Percentiles rank a stretch among this genome's conserved stretches.
phyloP scores from a whole-genome alignment of 2,888 invertebrate genomes.

The Aquatica leii region DNA sequence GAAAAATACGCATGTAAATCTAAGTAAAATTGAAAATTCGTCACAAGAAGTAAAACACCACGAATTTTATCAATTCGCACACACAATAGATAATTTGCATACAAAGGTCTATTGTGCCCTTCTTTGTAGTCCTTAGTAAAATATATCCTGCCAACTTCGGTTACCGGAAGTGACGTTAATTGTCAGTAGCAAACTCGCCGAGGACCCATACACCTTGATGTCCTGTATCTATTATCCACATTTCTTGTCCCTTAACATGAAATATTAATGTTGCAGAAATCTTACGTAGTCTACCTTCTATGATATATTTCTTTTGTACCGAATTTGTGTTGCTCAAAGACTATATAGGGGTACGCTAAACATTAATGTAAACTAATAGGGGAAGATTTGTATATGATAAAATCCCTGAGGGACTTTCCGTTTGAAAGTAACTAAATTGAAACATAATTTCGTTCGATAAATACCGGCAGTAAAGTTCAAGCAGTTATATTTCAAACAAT shows the following conservation, averaged over 20 bases:
- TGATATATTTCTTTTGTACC: too few relatives aligned
- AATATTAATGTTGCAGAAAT: too few relatives aligned
- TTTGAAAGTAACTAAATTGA: too few relatives aligned
- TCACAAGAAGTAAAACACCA: conserved; percentile 43
- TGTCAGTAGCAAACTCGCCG: conserved; percentile 33
- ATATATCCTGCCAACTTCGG: conserved; percentile 42
- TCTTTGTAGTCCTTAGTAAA: conserved; percentile 38
- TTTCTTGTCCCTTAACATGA: not conserved
- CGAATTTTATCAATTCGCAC: conserved; percentile 51
- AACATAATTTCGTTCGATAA: too few relatives aligned
- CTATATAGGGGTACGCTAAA: too few relatives aligned
- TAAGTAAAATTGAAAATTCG: not conserved
- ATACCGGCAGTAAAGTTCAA: too few relatives aligned
- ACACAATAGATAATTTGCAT: conserved; percentile 51
- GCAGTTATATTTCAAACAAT: too few relatives aligned
- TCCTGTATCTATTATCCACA: conserved; percentile 15
- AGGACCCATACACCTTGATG: conserved; percentile 18
- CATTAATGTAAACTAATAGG: too few relatives aligned
- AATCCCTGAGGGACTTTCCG: too few relatives aligned
- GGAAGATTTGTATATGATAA: too few relatives aligned
- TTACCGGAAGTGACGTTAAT: conserved; percentile 44
- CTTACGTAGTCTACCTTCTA: too few relatives aligned
- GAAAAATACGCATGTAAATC: not conserved
- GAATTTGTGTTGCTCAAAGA: too few relatives aligned
- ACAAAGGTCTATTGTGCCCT: conserved; percentile 51